Base-by-base conservation (phyloP, 1,140 invertebrate genomes). In the Asbolus verrucosus region DNA sequence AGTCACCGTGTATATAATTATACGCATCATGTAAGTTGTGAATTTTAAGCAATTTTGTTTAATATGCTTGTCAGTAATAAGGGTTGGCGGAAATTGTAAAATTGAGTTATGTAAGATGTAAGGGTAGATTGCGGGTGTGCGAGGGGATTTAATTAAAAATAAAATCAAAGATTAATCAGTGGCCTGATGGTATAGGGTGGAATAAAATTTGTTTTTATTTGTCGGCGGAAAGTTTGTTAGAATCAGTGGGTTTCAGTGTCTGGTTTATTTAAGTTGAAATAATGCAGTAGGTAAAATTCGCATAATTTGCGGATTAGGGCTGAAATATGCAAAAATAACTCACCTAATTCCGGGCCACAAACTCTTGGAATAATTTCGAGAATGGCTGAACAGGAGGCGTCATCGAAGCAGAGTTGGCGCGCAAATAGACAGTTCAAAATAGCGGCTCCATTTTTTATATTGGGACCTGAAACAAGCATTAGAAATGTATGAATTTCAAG, bases 301-400 rank as follows among this genome's bases (percentile, higher is more conserved):
- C 46, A 54, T 54, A 54, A 54, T 54, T 54, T 54, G 21, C 19
- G 21, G 46, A 54, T 54, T 54, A 54, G 62, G 30, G 43, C 33
- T 62, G 59, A 73, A 71, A 67, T 70, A 73, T 70, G 50, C 59
- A 62, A 68, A 71, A 65, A 27, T 43, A 59, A 86, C 88, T 91
- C 83, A 95, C 93, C 93, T 81, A 92, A 87, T 86, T 94, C 93
- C 54, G 91, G 90, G 54, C 93, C 93, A 81, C 93, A 95, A 62
- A 95, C 92, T 73, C 92, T 86, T 18, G 92, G 93, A 77, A 95
- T 94, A 73, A 94, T 93, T 84, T 94, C 92, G 76, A 95, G 82
- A 79, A 95, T 94, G 38, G 92, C 91, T 70, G 91, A 92, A 83
- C 93, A 95, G 67, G 92, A 93, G 21, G 90, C 85, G 83, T 95